phyloP scores from a whole-genome alignment of 2,888 invertebrate genomes.

The Eilema caniola region DNA sequence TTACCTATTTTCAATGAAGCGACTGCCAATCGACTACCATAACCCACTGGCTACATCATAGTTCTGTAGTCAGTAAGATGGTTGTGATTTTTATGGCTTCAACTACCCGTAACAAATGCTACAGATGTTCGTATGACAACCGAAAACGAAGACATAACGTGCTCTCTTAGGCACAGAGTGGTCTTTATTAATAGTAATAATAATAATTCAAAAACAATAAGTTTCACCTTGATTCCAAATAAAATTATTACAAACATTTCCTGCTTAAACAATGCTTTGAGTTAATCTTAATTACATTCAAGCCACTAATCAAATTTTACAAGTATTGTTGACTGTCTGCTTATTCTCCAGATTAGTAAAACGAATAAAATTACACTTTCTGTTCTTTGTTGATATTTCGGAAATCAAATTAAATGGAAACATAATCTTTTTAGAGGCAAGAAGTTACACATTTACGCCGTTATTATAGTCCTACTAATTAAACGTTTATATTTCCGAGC shows the following conservation, averaged over 20 bases:
- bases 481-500: too few species aligned
- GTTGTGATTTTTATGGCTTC: too few species aligned
- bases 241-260: background rate
- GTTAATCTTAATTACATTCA: slow-evolving; percentile 16
- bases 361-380: background rate
- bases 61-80: too few species aligned
- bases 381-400: background rate
- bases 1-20: background rate
- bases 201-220: background rate
- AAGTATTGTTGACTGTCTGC: slow-evolving; percentile 3
- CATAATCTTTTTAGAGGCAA: background rate
- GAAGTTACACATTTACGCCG: background rate
- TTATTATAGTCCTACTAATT: too few species aligned
- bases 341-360: slow-evolving; percentile 8
- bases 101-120: too few species aligned
- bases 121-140: too few species aligned
- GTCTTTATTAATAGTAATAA: background rate
- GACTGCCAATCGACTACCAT: too few species aligned
- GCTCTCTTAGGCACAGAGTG: too few species aligned
- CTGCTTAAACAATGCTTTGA: background rate
- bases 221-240: background rate
- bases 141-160: too few species aligned
- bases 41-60: too few species aligned
- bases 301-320: background rate
- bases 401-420: background rate